Percentiles rank a stretch among this genome's conserved stretches.
Conservation (phyloP, 2,113 vertebrate genomes). For the Clupea harengus region DNA sequence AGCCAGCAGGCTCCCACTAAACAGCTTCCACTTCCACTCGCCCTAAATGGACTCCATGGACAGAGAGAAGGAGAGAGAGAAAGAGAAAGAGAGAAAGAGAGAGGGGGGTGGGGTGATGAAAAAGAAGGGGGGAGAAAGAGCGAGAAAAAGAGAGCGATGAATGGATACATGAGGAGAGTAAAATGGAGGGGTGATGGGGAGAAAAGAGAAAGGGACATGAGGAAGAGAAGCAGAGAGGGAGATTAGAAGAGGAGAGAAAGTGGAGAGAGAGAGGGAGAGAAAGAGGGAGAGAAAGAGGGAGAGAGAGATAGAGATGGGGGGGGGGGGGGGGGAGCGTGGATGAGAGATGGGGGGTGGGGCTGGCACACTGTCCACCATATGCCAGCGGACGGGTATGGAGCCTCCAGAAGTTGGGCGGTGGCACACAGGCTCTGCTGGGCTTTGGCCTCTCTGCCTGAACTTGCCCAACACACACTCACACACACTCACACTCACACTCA, state of each 20-base stretch:
- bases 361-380: conserved; percentile 6
- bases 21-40: not conserved
- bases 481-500: not conserved
- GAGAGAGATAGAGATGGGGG: too few species aligned
- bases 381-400: not conserved
- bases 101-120: not conserved
- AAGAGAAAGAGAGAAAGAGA: not conserved
- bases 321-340: too few species aligned
- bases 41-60: not conserved
- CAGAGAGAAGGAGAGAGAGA: too few species aligned
- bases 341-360: not conserved
- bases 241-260: not conserved
- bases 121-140: not conserved
- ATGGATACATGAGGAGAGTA: not conserved
- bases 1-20: not conserved
- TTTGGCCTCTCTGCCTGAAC: not conserved
- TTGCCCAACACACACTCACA: not conserved
- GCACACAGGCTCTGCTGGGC: not conserved
- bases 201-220: not conserved
- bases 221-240: not conserved
- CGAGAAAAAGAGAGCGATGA: not conserved
- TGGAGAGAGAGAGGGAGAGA: too few species aligned
- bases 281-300: too few species aligned
- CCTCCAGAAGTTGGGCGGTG: not conserved
- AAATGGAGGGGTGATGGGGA: not conserved